Percentiles rank a stretch among this genome's conserved stretches.
These are phyloP conservation scores for Champsocephalus esox DNA, from an alignment of 2,797 vertebrate species.

Conservation along the genomic window DNA sequence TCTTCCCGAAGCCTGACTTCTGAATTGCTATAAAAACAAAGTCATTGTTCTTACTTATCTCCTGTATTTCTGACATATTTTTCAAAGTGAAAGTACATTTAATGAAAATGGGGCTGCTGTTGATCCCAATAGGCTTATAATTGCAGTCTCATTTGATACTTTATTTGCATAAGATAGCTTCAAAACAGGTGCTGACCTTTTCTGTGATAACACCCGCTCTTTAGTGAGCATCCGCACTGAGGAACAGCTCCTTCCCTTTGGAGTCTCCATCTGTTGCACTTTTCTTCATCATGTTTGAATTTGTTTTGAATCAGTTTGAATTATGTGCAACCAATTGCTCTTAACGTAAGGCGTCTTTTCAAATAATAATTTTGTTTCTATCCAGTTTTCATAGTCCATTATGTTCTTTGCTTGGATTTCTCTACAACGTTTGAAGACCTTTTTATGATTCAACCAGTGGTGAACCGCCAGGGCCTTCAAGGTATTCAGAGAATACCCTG, in stretches of 20 bases:
- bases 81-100: conserved; percentile 1
- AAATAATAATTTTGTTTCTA: not conserved
- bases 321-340: not conserved
- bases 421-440: not conserved
- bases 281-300: not conserved
- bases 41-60: not conserved
- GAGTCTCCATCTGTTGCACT: not conserved
- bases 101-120: not conserved
- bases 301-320: not conserved
- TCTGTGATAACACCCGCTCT: not conserved
- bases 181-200: conserved; percentile 23
- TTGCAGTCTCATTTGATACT: not conserved
- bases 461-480: no score
- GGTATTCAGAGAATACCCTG: no score
- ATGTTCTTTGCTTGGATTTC: not conserved
- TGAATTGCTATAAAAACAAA: conserved; percentile 22
- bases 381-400: not conserved
- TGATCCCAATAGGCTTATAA: not conserved
- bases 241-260: not conserved
- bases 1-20: conserved; percentile 48
- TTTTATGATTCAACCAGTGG: not conserved
- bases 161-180: conserved; percentile 1
- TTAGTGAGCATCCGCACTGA: not conserved
- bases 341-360: not conserved
- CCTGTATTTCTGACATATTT: conserved; percentile 13